Evolutionary conservation across 2,113 vertebrate genomes (phyloP), one percentile per base, ranked within the genome.

Genomic region (Sminthopsis crassicaudata): DNA sequence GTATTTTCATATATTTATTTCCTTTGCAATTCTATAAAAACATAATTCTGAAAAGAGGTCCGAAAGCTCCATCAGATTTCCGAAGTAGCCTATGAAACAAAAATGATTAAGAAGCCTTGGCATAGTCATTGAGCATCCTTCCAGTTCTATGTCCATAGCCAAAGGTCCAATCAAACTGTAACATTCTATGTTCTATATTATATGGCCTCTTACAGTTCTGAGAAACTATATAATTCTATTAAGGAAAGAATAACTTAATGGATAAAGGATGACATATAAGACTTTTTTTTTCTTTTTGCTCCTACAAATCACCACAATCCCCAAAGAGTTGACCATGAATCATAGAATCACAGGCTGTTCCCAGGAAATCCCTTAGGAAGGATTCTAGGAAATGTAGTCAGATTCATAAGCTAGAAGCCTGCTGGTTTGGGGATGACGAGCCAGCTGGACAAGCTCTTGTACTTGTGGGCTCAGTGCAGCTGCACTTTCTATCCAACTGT

Each of bases 321-420:
- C 67, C n/a, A 84, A n/a, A 23, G 67, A 84, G 67, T 16, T 84
- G 67, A 84, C 36, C 36, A 84, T 22, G 67, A 84, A 84, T 84
- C 67, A 84, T 2, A 84, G 67, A 84, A 42, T 42, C 16, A 23
- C n/a, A 42, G 67, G 19, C 67, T 84, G 19, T 84, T 84, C 67
- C n/a, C 67, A 84, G 67, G 67, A 84, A 42, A 84, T 42, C 67
- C 67, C 67, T 19, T 84, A n/a, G 67, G 67, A 84, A 84, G 67
- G n/a, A 84, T 84, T 84, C 67, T 84, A 84, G 67, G 67, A 84
- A 84, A 84, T 84, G 67, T 84, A 84, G 67, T 84, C n/a, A 22
- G 67, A 42, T 84, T 42, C 67, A 84, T 84, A 42, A 84, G 67
- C n/a, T 84, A 84, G 67, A 84, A 84, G 19, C 67, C 42, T 84